A percentile compares a stretch with the other conserved stretches of the same genome.
phyloP scores from a whole-genome alignment of 2,113 vertebrate species.

The Petaurus breviceps region DNA sequence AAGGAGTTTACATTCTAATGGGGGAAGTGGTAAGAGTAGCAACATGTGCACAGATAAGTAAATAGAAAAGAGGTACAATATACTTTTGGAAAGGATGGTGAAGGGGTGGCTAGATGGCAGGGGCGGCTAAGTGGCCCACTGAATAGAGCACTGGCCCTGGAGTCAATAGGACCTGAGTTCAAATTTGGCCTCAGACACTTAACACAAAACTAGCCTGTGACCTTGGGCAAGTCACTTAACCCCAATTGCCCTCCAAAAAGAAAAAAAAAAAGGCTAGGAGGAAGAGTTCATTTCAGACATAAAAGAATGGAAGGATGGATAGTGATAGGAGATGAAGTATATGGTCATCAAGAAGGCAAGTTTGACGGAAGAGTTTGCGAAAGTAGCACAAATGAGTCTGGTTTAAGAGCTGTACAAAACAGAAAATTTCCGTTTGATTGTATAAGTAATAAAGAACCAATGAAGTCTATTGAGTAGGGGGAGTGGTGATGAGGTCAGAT shows the following conservation, averaged over 20 bases:
- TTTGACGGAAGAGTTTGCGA: not conserved
- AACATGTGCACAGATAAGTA: not conserved
- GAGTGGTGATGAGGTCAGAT: not conserved
- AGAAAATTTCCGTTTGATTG: too few relatives aligned
- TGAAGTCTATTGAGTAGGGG: not conserved
- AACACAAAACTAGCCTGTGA: too few relatives aligned
- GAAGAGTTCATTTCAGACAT: not conserved
- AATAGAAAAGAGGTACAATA: not conserved
- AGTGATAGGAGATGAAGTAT: not conserved
- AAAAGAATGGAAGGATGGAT: not conserved
- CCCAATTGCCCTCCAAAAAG: too few relatives aligned
- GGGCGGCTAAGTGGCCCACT: too few relatives aligned
- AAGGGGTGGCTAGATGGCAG: not conserved
- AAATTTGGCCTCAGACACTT: too few relatives aligned
- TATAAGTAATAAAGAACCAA: not conserved
- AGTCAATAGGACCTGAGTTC: too few relatives aligned
- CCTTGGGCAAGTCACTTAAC: too few relatives aligned
- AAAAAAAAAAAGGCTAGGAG: not conserved
- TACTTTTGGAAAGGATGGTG: not conserved
- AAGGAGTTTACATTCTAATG: not conserved
- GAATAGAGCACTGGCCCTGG: too few relatives aligned
- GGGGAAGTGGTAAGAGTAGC: not conserved
- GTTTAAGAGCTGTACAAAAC: not conserved
- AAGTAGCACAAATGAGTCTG: not conserved
- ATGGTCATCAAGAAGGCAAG: not conserved